Evolutionary conservation across 2,888 invertebrate species (phyloP).

Genomic region (Eugnorisma glareosa): DNA sequence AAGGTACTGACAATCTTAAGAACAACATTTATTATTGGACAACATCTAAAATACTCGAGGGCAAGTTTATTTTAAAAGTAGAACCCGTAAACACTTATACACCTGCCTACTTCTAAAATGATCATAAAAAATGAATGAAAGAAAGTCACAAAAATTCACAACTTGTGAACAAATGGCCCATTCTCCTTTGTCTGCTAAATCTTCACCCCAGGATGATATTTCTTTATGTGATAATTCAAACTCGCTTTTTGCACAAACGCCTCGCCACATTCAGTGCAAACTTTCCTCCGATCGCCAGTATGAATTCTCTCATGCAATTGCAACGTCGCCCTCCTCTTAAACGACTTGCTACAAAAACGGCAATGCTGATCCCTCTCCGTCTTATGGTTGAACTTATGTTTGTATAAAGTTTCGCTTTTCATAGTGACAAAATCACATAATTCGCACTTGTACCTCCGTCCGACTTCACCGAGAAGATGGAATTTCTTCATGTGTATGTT

Average conservation of each 20-base stretch:
- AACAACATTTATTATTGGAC: no score
- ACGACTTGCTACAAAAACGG: constrained; percentile 84
- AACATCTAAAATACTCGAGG: neutral
- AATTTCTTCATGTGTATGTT: constrained; percentile 78
- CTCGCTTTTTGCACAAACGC: constrained; percentile 88
- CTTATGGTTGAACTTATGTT: constrained; percentile 85
- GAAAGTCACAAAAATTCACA: neutral
- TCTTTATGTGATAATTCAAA: constrained; percentile 86
- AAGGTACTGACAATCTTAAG: no score
- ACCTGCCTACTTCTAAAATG: neutral
- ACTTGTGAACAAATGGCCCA: neutral
- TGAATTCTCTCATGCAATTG: constrained; percentile 83
- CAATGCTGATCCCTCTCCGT: constrained; percentile 85
- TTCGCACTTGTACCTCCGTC: constrained; percentile 78
- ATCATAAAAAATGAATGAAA: no score
- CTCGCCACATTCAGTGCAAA: constrained; percentile 82
- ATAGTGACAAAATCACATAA: constrained; percentile 83
- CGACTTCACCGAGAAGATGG: constrained; percentile 83
- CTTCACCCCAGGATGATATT: constrained; percentile 83
- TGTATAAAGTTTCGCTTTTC: constrained; percentile 77
- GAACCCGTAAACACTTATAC: neutral
- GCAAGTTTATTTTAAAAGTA: neutral
- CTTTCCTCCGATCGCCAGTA: constrained; percentile 82
- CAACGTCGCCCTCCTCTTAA: constrained; percentile 80
- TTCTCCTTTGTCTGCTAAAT: constrained; percentile 68